Conservation (phyloP, 2,888 invertebrate genomes). For the Antheraea assamensis region DNA sequence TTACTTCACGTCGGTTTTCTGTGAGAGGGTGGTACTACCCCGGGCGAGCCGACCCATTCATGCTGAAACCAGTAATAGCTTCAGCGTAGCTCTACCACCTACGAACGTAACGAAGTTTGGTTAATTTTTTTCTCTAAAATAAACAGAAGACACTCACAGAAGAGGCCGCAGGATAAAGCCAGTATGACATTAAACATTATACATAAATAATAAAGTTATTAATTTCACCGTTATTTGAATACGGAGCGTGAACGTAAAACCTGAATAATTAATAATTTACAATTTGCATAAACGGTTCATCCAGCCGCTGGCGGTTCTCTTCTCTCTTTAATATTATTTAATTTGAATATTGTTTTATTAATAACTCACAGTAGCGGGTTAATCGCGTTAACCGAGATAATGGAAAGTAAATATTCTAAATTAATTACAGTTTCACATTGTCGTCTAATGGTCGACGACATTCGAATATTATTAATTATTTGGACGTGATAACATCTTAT, state of each 20-base stretch:
- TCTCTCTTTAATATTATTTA: slow-evolving; percentile 3
- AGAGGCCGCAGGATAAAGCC: background rate
- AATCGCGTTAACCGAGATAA: background rate
- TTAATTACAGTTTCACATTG: background rate
- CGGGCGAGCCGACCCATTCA: no score
- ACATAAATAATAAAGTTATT: slow-evolving; percentile 18
- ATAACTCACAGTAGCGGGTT: slow-evolving; percentile 11
- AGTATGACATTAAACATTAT: slow-evolving; percentile 3
- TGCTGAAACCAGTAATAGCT: no score
- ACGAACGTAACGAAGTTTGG: no score
- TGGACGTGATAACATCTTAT: no score
- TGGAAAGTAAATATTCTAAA: background rate
- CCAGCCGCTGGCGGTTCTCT: slow-evolving; percentile 6
- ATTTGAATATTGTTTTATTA: slow-evolving; percentile 16
- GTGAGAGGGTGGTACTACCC: no score
- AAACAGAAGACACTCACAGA: no score
- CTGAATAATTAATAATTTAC: slow-evolving; percentile 21
- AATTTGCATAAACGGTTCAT: slow-evolving; percentile 19
- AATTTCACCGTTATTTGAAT: slow-evolving; percentile 11
- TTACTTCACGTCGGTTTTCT: no score
- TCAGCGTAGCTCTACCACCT: no score
- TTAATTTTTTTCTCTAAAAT: no score
- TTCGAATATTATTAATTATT: no score
- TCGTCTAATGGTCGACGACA: no score
- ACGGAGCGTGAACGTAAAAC: slow-evolving; percentile 12